Evolutionary conservation across 2,797 vertebrate genomes (phyloP).

Genomic region (Rhodeus uyekii): DNA sequence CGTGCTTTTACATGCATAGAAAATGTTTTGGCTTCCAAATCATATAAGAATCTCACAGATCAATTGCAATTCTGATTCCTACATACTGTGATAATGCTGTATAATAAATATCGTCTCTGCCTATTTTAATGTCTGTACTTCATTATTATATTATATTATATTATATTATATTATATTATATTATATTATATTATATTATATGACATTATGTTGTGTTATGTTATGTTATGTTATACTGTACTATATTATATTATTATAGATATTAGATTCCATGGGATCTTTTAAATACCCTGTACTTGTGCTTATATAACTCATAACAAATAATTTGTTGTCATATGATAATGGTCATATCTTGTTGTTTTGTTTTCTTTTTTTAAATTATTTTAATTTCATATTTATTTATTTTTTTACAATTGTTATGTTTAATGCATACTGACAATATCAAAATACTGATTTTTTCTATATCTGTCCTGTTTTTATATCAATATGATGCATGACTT

Average conservation of each 20-base stretch:
- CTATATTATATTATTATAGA: too few relatives aligned
- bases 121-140: neutral
- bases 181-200: too few relatives aligned
- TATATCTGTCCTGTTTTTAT: too few relatives aligned
- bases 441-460: too few relatives aligned
- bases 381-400: too few relatives aligned
- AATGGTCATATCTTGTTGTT: too few relatives aligned
- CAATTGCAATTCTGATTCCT: neutral
- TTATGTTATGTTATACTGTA: neutral
- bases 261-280: neutral
- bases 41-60: neutral
- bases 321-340: too few relatives aligned
- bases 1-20: neutral
- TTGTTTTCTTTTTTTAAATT: too few relatives aligned
- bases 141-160: neutral
- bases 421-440: too few relatives aligned
- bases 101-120: neutral
- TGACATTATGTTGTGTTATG: neutral
- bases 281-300: neutral
- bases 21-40: neutral
- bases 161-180: neutral
- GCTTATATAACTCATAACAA: neutral
- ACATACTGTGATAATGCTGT: neutral
- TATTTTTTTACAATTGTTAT: too few relatives aligned
- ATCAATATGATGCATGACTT: too few relatives aligned